Conservation (phyloP, 2,888 invertebrate genomes). For the Plebejus anna region DNA sequence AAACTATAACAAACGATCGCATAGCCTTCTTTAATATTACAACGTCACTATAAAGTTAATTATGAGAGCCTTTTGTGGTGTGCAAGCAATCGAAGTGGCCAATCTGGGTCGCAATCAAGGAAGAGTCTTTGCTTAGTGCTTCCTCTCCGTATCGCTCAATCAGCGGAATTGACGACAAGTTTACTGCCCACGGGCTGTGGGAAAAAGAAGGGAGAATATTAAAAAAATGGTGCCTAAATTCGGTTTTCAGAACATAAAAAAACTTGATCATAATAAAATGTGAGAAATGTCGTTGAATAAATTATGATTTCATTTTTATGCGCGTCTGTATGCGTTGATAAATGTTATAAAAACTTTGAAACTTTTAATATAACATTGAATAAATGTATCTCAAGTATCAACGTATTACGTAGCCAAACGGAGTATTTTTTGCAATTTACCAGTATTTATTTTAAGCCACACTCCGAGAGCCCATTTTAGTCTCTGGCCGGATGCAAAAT, state of each 20-base stretch:
- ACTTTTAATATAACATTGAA: neutral
- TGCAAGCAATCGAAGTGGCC: constrained; percentile 24
- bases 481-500: constrained; percentile 67
- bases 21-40: neutral
- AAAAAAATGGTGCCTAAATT: neutral
- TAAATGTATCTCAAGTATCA: neutral
- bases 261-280: no score
- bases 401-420: neutral
- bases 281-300: no score
- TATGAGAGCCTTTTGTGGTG: neutral
- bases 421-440: constrained; percentile 18
- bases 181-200: neutral
- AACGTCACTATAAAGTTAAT: constrained; percentile 20
- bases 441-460: constrained; percentile 26
- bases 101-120: constrained; percentile 27
- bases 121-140: constrained; percentile 23
- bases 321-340: neutral
- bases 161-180: constrained; percentile 18
- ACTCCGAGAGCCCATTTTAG: constrained; percentile 53
- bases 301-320: no score
- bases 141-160: constrained; percentile 19
- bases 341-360: neutral
- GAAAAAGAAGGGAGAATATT: neutral
- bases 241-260: no score
- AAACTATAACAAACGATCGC: neutral